These are phyloP conservation scores for Hormaphis cornu DNA, from an alignment of 1,140 invertebrate genomes.

Conservation along the genomic window DNA sequence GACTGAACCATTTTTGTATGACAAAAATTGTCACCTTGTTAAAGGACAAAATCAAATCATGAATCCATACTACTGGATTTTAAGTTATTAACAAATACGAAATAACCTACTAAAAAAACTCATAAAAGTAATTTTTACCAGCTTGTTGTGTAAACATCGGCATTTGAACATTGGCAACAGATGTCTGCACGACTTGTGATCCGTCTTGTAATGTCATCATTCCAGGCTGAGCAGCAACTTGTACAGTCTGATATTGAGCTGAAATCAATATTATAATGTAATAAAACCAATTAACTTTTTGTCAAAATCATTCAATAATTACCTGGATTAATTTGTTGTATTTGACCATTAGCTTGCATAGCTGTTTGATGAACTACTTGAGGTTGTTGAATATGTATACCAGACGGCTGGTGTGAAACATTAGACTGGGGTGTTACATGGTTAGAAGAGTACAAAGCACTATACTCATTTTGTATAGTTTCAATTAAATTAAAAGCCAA, in stretches of 20 bases:
- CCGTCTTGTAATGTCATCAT: slow-evolving; percentile 24
- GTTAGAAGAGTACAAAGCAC: slow-evolving; percentile 1
- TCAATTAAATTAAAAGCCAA: slow-evolving; percentile 67
- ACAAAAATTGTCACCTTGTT: too few relatives aligned
- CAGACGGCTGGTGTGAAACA: neutral
- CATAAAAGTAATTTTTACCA: neutral
- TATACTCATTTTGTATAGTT: slow-evolving; percentile 65
- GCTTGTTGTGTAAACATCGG: slow-evolving; percentile 24
- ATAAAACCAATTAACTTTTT: neutral
- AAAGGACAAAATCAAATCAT: too few relatives aligned
- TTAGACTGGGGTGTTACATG: slow-evolving; percentile 40
- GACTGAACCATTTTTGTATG: too few relatives aligned
- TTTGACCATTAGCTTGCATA: slow-evolving; percentile 21
- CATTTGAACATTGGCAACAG: slow-evolving; percentile 27
- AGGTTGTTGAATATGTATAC: slow-evolving; percentile 12
- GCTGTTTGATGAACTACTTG: slow-evolving; percentile 16
- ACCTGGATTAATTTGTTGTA: slow-evolving; percentile 19
- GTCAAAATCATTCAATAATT: neutral
- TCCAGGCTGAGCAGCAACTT: slow-evolving; percentile 13
- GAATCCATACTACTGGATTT: too few relatives aligned
- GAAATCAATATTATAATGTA: neutral
- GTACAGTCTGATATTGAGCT: slow-evolving; percentile 27
- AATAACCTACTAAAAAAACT: too few relatives aligned
- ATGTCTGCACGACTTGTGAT: slow-evolving; percentile 18
- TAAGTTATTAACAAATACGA: too few relatives aligned